phyloP scores from a whole-genome alignment of 2,113 vertebrate genomes.

The Theristicus caerulescens region DNA sequence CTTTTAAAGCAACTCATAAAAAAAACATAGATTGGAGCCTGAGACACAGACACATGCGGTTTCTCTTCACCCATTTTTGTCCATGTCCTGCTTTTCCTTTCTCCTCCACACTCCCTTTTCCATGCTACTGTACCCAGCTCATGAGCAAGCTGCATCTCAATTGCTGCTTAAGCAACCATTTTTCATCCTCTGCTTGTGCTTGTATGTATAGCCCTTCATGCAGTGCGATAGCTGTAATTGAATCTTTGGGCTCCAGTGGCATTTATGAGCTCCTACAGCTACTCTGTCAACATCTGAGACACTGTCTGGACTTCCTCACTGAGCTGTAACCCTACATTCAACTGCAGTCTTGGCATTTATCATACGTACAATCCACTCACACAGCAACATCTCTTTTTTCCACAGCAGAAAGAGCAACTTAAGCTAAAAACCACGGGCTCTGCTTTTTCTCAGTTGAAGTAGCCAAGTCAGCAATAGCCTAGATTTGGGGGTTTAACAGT shows the following conservation, averaged over 20 bases:
- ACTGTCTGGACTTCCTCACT: slow-evolving; percentile 39
- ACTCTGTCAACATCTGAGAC: slow-evolving; percentile 43
- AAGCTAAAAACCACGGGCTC: background rate
- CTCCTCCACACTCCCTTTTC: background rate
- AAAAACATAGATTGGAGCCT: background rate
- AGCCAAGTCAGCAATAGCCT: background rate
- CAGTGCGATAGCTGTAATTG: slow-evolving; percentile 17
- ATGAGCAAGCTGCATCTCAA: background rate
- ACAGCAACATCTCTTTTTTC: background rate
- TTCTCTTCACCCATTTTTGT: background rate
- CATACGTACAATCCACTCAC: background rate
- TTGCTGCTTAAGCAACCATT: slow-evolving; percentile 1
- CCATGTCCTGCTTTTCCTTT: background rate
- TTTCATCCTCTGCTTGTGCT: background rate
- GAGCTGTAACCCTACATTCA: slow-evolving; percentile 14
- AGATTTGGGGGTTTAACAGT: background rate
- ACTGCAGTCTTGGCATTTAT: slow-evolving; percentile 26
- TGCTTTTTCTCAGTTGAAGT: background rate
- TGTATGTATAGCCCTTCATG: background rate
- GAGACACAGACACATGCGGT: background rate
- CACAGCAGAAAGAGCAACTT: slow-evolving; percentile 21
- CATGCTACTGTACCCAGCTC: background rate
- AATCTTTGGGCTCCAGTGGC: slow-evolving; percentile 46
- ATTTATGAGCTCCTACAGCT: slow-evolving; percentile 53
- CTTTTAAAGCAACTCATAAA: background rate